Base-by-base conservation (phyloP, 2,888 invertebrate genomes). In the Pelosia muscerda region DNA sequence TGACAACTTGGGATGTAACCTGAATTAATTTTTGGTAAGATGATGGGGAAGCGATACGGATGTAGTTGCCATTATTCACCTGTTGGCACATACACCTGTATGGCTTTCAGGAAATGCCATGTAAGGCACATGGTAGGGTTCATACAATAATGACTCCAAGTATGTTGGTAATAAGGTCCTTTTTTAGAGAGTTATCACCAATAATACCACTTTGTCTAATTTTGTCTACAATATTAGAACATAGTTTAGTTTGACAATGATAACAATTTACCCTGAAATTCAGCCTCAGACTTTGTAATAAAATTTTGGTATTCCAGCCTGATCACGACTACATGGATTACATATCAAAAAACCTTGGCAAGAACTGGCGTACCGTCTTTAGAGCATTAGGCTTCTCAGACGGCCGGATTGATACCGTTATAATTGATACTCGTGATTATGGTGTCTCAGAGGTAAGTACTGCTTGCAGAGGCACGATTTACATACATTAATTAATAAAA, bases 361-460 rank as follows among this genome's bases (percentile, higher is more conserved):
- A 91, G 69, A 95, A 95, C 38, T 97, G 96, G 96, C 93, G 94
- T 77, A 91, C 92, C 66, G 88, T 96, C 66, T 96, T 95, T 67
- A 92, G 95, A 78, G 89, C 87, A 58, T 86, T 96, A 23, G 95
- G 95, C 5, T 96, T 95, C 81, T 93, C 95, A 0, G 95, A 95
- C 67, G 96, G 96, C 0, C 94, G 95, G 81, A 95, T 96, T 77
- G 95, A 96, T 75, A 96, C 96, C 60, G 95, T 96, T 74, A 92
- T 95, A 75, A 90, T 92, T 69, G 90, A 92, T 74, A 88, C 87
- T 65, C 86, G 84, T 34, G 90, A 89, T 66, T 92, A 92, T 84
- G 96, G 96, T 23, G 89, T 96, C 56, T 94, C 95, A 68, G 96
- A 96, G 95, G 96, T 96, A 89, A 80, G 74, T 34, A 3, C 3